These are phyloP conservation scores for Brienomyrus brachyistius DNA, from an alignment of 2,113 vertebrate species.

Conservation along the genomic window DNA sequence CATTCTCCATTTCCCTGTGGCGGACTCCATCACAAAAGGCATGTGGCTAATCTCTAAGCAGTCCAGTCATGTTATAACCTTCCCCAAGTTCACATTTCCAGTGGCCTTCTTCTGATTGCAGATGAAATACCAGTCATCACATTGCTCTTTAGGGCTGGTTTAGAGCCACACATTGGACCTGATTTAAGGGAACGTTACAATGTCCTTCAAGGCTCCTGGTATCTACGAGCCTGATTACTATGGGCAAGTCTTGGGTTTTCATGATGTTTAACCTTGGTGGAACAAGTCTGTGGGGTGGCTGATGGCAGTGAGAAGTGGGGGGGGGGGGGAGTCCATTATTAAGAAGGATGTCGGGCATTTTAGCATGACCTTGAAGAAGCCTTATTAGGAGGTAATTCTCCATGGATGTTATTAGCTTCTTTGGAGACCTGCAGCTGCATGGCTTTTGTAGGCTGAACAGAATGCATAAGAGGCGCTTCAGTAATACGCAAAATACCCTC, in stretches of 20 bases:
- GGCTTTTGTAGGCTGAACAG: background rate
- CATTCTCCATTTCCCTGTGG: background rate
- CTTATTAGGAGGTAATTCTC: conserved; percentile 1
- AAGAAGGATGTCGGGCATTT: background rate
- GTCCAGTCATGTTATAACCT: background rate
- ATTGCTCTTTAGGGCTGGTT: background rate
- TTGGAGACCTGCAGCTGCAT: background rate
- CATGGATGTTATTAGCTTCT: background rate
- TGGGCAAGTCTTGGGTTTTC: background rate
- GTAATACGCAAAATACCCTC: background rate
- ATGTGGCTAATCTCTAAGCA: background rate
- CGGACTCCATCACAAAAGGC: background rate
- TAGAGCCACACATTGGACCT: background rate
- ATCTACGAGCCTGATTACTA: background rate
- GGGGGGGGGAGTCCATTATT: background rate
- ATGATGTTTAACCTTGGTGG: background rate
- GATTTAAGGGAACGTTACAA: background rate
- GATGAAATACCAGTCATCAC: background rate
- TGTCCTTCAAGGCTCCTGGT: background rate
- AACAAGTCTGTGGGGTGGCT: background rate
- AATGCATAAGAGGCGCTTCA: background rate
- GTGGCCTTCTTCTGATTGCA: background rate
- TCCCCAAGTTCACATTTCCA: background rate
- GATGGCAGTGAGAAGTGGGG: background rate
- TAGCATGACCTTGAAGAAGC: background rate